Conservation (phyloP, 2,113 vertebrate species). For the Meles meles region DNA sequence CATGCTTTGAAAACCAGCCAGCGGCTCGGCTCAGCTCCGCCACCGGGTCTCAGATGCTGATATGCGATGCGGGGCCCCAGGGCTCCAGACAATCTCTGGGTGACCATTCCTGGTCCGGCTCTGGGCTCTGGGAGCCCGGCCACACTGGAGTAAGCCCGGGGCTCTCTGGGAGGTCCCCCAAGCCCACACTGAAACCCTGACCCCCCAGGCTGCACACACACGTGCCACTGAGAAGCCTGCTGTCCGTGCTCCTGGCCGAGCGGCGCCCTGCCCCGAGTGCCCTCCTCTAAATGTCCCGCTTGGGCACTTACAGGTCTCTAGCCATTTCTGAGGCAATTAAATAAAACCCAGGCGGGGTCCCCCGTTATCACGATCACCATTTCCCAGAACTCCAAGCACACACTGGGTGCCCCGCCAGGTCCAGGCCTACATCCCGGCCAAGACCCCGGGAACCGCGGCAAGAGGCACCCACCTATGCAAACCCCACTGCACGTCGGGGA, state of each 20-base stretch:
- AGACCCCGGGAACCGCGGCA: neutral
- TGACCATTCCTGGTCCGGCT: neutral
- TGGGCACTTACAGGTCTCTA: neutral
- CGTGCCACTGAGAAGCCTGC: neutral
- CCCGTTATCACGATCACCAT: fast-evolving
- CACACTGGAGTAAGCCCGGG: neutral
- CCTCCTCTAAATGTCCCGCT: neutral
- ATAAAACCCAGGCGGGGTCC: neutral
- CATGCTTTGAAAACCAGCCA: neutral
- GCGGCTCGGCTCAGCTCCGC: neutral
- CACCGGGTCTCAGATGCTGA: neutral
- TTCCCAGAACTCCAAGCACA: too few species aligned
- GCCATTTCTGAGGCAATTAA: neutral
- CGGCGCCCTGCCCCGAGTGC: fast-evolving
- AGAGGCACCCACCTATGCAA: neutral
- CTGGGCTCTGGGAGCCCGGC: too few species aligned
- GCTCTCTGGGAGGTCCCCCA: neutral
- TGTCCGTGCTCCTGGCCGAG: neutral
- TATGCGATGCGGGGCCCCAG: too few species aligned
- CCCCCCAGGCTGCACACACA: neutral
- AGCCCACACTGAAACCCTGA: neutral
- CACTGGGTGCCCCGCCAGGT: neutral
- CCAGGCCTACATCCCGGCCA: fast-evolving
- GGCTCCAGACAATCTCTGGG: neutral
- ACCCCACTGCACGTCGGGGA: neutral